Percentiles rank a stretch among this genome's conserved stretches.
Conservation (phyloP, 2,888 invertebrate species). For the Sipha maydis region DNA sequence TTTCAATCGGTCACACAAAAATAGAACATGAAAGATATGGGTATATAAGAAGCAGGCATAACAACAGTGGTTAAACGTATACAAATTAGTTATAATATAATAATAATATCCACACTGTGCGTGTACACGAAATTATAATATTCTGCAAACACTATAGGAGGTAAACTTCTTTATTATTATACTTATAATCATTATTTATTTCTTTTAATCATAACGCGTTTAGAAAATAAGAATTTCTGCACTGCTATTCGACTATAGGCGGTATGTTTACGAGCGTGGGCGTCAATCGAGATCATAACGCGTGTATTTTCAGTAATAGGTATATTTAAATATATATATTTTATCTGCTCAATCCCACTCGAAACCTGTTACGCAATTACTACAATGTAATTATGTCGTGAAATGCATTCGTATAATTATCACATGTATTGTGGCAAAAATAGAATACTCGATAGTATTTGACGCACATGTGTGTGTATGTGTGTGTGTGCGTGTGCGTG, state of each 20-base stretch:
- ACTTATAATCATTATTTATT: background rate
- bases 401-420: slow-evolving; percentile 32
- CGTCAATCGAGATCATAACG: background rate
- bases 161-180: background rate
- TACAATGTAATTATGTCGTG: slow-evolving; percentile 11
- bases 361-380: slow-evolving; percentile 13
- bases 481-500: too few species aligned
- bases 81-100: too few species aligned
- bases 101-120: too few species aligned
- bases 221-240: background rate
- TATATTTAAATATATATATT: background rate
- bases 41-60: too few species aligned
- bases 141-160: background rate
- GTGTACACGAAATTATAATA: background rate
- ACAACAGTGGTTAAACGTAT: too few species aligned
- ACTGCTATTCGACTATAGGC: background rate
- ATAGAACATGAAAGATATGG: too few species aligned
- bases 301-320: background rate
- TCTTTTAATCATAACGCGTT: background rate
- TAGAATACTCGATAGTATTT: slow-evolving; percentile 5
- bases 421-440: background rate
- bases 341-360: slow-evolving; percentile 3
- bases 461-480: too few species aligned
- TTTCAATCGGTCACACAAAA: background rate
- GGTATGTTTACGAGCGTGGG: background rate